A percentile compares a stretch with the other conserved stretches of the same genome.
Conservation (phyloP, 2,888 invertebrate species). For the Lasioglossum vierecki region DNA sequence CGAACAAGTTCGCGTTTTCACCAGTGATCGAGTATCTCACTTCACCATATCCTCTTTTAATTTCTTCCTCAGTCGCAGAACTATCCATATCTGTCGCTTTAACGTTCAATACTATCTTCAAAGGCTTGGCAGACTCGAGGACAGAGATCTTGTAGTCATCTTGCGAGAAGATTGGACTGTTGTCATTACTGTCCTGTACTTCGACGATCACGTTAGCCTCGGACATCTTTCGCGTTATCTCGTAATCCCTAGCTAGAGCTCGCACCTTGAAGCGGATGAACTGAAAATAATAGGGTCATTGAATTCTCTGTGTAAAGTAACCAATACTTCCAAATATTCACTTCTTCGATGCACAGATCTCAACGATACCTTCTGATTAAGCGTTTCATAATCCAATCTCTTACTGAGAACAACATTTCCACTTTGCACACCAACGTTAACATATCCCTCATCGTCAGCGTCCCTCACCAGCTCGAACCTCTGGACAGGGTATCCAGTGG, state of each 20-base stretch:
- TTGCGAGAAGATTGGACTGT: conserved; percentile 89
- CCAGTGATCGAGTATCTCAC: conserved; percentile 90
- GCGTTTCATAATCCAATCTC: conserved; percentile 91
- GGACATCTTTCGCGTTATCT: conserved; percentile 85
- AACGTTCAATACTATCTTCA: conserved; percentile 88
- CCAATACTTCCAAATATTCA: background rate
- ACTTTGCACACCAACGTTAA: conserved; percentile 86
- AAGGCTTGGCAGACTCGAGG: conserved; percentile 88
- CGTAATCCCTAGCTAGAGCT: conserved; percentile 83
- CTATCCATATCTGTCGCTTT: conserved; percentile 90
- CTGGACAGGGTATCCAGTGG: conserved; percentile 87
- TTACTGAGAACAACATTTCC: conserved; percentile 91
- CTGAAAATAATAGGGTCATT: conserved; percentile 66
- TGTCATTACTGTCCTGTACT: conserved; percentile 91
- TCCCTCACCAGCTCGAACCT: conserved; percentile 83
- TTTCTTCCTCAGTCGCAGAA: conserved; percentile 85
- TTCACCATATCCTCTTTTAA: conserved; percentile 87
- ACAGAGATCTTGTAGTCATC: conserved; percentile 89
- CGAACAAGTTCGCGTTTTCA: conserved; percentile 90
- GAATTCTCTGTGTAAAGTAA: background rate
- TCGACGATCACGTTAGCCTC: conserved; percentile 89
- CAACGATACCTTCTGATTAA: conserved; percentile 86
- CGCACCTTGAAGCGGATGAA: conserved; percentile 84
- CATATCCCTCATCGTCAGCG: conserved; percentile 79
- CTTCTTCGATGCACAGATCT: background rate